Evolutionary conservation across 2,888 invertebrate species (phyloP), one percentile per base, ranked within the genome.

Genomic region (Ophioninae sp.): DNA sequence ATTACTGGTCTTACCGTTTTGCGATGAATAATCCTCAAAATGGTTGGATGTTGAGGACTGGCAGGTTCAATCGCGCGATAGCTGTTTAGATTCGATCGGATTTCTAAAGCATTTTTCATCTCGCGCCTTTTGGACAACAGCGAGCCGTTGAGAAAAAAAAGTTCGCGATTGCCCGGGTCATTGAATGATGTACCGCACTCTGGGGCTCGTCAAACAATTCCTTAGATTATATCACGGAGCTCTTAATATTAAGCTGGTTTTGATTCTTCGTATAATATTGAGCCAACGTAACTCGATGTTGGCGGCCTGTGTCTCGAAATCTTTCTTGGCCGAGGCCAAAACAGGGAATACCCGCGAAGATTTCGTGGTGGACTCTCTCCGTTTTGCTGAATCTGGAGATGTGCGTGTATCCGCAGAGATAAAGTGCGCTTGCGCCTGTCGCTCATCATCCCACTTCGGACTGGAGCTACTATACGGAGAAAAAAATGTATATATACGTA

Each of bases 91-190:
- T 41, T 73, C 67, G 76, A 74, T 74, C 83, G 23, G 67, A 61
- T 61, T 59, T 77, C 77, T 83, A 76, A 80, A 80, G 73, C 83
- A 80, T 80, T 72, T 80, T 74, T 80, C 69, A 67, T 83, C 83
- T 82, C 75, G 63, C 39, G 51, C 41, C 22, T 58, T 51, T 41
- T 73, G 51, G 58, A n/a, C 7, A 20, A 59, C 41, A 59, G 51
- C 51, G 77, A 39, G 58, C 65, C 20, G 37, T 61, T 56, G 59
- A 67, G 39, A 63, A 56, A 37, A 59, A n/a, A 58, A 64, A 9
- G 37, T n/a, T 44, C n/a, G 61, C 68, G 77, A 69, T 61, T 59
- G 9, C 41, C 56, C 17, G 39, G 56, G 44, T 39, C 64, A 63
- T 77, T 39, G 68, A 37, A 39, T 61, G 44, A 8, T n/a, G 64